These are phyloP conservation scores for Hemistola chrysoprasaria DNA, from an alignment of 2,888 invertebrate species.

Conservation along the genomic window DNA sequence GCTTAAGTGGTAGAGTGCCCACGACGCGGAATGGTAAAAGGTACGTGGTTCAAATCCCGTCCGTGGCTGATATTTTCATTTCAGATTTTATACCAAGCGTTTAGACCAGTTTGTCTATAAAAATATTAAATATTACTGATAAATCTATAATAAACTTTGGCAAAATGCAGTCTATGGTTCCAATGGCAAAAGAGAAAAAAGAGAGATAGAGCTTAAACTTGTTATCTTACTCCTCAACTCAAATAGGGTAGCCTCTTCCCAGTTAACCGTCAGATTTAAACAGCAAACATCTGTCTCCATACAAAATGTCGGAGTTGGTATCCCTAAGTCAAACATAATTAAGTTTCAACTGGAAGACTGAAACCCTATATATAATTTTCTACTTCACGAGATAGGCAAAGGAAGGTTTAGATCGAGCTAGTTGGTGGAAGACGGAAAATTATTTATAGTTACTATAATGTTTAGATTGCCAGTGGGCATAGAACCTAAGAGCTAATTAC, in stretches of 20 bases:
- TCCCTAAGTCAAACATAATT: constrained; percentile 40
- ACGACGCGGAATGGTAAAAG: no score
- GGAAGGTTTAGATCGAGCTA: constrained; percentile 19
- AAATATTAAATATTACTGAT: no score
- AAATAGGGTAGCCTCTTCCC: constrained; percentile 2
- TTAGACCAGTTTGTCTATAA: no score
- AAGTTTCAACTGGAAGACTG: constrained; percentile 36
- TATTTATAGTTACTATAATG: no score
- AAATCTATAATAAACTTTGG: no score
- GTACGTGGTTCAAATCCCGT: no score
- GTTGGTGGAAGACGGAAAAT: constrained; percentile 8
- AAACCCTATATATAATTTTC: constrained; percentile 48
- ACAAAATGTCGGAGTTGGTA: constrained; percentile 12
- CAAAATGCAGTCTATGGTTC: no score
- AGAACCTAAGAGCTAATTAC: no score
- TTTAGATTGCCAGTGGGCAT: no score
- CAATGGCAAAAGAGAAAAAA: neutral
- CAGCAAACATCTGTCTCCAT: constrained; percentile 7
- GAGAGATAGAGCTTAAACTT: constrained; percentile 1
- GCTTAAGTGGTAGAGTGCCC: no score
- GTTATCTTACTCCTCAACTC: constrained; percentile 11
- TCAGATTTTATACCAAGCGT: no score
- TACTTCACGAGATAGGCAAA: constrained; percentile 34
- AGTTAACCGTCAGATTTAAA: neutral
- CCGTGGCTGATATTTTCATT: no score